phyloP scores from a whole-genome alignment of 2,113 vertebrate species.

The Syngnathus typhle region DNA sequence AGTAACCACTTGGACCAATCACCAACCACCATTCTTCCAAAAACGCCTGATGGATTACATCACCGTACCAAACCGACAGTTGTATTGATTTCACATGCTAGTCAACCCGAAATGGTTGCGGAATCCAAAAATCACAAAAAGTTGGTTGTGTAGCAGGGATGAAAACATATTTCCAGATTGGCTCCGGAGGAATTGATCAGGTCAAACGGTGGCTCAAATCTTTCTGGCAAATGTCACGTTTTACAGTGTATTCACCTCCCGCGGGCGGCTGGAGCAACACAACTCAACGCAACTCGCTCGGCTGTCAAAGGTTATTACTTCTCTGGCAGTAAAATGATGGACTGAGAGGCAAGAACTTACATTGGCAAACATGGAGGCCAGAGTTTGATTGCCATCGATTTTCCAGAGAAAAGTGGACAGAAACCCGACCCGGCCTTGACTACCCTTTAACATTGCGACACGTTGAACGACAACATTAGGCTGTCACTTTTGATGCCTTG shows the following conservation, averaged over 20 bases:
- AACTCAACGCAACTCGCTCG: neutral
- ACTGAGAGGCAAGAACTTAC: neutral
- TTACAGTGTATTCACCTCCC: neutral
- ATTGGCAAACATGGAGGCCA: neutral
- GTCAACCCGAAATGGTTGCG: neutral
- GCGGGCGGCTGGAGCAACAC: neutral
- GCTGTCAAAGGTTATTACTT: conserved; percentile 2
- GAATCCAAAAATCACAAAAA: neutral
- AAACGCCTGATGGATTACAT: neutral
- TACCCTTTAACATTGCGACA: neutral
- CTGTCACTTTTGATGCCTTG: neutral
- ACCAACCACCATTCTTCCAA: neutral
- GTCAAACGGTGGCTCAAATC: neutral
- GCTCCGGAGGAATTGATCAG: neutral
- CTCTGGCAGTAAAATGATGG: conserved; percentile 3
- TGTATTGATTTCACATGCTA: neutral
- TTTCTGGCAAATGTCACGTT: neutral
- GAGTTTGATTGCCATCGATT: neutral
- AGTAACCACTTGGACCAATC: neutral
- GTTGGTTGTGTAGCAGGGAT: neutral
- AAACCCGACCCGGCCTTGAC: neutral
- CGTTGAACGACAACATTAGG: neutral
- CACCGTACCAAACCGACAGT: neutral
- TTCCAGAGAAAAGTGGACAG: neutral
- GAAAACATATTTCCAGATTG: neutral